Base-by-base conservation (phyloP, 2,113 vertebrate genomes). In the Scomber scombrus region DNA sequence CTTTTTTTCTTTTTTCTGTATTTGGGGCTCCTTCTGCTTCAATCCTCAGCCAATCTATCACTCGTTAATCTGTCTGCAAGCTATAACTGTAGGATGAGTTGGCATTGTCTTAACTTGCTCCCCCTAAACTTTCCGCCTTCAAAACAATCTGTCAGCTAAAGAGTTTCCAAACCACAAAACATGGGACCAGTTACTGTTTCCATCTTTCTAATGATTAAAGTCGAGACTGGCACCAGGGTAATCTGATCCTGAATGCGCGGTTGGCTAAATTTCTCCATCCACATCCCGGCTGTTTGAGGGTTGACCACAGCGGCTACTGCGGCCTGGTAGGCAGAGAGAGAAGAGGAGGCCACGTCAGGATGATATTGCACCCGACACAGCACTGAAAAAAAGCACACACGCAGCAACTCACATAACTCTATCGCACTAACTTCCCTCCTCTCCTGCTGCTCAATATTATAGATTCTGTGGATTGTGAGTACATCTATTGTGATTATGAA, bases 271-370 rank as follows among this genome's bases (percentile, higher is more conserved):
- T 80, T 89, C 85, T 81, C 69, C 31, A 55, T 90, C 82, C 82
- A 85, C 91, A 90, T 91, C 85, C 81, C 34, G 62, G 82, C 85
- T 79, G 80, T 85, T 84, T 84, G 84, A 83, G 80, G 84, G 65
- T 40, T 76, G 86, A 92, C 89, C 92, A 80, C 88, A 84, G 82
- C 15, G 58, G 72, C 86, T 81, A 50, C 75, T 81, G 90, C 15
- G 91, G 92, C 83, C 82, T 85, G 81, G 70, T 55, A 64, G 71
- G n/a, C 61, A 61, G 60, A 46, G 71, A 56, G 56, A 58, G 58
- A 40, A 82, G 70, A 81, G 31, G 88, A 85, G 85, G 87, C 87
- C 83, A 83, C 65, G 72, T 89, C 89, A 78, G 87, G 85, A 80
- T 71, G 75, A 86, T 78, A 43, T 68, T 85, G 68, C 72, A 73